Evolutionary conservation across 2,113 vertebrate species (phyloP), one percentile per base, ranked within the genome.

Genomic region (Eulemur macaco): DNA sequence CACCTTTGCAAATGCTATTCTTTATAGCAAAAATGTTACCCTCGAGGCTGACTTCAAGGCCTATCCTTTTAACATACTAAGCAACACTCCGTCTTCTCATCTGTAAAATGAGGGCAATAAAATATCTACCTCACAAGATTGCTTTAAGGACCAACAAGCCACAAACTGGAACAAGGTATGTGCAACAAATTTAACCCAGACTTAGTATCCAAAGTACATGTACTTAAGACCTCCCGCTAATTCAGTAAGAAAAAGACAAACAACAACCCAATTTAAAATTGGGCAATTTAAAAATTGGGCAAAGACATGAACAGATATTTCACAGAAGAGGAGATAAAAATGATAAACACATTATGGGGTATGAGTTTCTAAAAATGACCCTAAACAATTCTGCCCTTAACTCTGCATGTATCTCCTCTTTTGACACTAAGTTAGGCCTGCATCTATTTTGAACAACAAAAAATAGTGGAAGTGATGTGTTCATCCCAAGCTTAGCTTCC

Each of bases 151-250:
- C 34, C 31, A 94, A 54, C 64, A 96, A 90, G 39, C 27, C 91
- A 96, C 52, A 90, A 89, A 69, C 47, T 29, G 13, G 15, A 91
- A 37, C 66, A 93, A 86, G 60, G 58, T 47, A 74, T 76, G 10
- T 77, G 11, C 83, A 93, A 94, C 39, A 39, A 96, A 86, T 54
- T 88, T 87, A 97, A 77, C 60, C 50, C 54, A 90, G 45, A 86
- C 1, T 94, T 76, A 85, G 23, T 39, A 86, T 86, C 23, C 2
- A 76, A 60, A 76, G 73, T 39, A 64, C 18, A 78, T 34, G 3
- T 45, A 42, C 14, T 6, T 60, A 63, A 34, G 60, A 56, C 7
- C 39, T 73, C 27, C 58, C 39, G 71, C 27, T 80, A 73, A 71
- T 47, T 39, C 5, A 91, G n/a, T 68, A 64, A 42, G 29, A 63